phyloP scores from a whole-genome alignment of 1,140 invertebrate genomes.

The Bombus confusus region DNA sequence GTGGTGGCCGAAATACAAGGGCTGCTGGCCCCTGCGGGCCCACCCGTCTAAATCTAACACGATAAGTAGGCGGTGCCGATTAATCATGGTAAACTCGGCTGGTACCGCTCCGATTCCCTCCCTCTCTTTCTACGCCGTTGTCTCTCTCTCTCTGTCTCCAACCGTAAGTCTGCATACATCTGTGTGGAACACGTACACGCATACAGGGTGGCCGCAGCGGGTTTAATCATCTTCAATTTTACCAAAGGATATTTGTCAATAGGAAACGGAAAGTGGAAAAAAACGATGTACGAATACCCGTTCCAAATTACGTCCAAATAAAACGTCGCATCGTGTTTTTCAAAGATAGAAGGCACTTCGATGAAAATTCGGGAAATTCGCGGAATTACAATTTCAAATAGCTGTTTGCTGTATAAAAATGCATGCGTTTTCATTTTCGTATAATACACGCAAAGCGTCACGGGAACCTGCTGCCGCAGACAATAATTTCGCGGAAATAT shows the following conservation, averaged over 20 bases:
- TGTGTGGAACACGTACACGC: slow-evolving; percentile 35
- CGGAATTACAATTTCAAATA: neutral
- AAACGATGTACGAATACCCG: neutral
- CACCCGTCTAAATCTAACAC: slow-evolving; percentile 69
- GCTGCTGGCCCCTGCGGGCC: slow-evolving; percentile 58
- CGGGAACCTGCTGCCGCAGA: neutral
- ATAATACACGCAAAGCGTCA: neutral
- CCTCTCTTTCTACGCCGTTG: slow-evolving; percentile 13
- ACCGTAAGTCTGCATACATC: slow-evolving; percentile 22
- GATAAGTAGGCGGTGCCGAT: slow-evolving; percentile 74
- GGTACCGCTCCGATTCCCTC: slow-evolving; percentile 46
- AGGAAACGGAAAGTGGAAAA: neutral
- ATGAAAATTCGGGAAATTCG: neutral
- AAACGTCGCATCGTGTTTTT: neutral
- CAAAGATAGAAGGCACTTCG: neutral
- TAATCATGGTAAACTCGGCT: slow-evolving; percentile 71
- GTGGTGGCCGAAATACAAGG: slow-evolving; percentile 65
- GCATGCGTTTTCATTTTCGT: slow-evolving; percentile 1
- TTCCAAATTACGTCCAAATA: neutral
- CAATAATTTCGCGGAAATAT: neutral
- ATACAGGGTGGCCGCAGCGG: slow-evolving; percentile 44
- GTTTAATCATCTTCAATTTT: slow-evolving; percentile 2
- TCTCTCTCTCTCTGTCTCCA: neutral
- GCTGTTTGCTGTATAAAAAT: neutral
- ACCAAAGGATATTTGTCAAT: neutral